Percentiles rank a stretch among this genome's conserved stretches.
Evolutionary conservation across 2,797 vertebrate genomes (phyloP).

Genomic region (Spheniscus humboldti): DNA sequence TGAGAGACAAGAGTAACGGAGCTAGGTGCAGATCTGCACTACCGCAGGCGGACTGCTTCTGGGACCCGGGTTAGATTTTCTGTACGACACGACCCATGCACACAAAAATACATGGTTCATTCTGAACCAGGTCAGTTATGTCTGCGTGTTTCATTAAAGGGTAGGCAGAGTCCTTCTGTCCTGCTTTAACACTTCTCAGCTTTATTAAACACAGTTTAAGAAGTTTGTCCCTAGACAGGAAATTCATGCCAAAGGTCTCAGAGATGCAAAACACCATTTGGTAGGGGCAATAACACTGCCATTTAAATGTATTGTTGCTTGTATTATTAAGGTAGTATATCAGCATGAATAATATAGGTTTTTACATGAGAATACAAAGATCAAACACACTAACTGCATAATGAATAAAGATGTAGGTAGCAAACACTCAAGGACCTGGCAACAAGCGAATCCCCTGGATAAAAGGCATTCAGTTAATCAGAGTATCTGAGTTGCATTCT

Average conservation of each 20-base stretch:
- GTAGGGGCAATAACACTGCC: background rate
- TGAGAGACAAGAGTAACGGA: background rate
- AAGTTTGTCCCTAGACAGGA: constrained; percentile 4
- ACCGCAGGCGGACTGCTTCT: background rate
- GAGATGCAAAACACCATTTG: background rate
- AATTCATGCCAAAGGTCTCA: constrained; percentile 1
- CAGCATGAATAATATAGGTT: background rate
- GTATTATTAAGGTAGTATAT: background rate
- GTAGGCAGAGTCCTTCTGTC: background rate
- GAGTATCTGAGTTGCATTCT: background rate
- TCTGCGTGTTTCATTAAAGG: background rate
- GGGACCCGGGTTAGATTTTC: background rate
- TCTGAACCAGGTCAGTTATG: background rate
- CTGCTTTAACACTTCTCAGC: background rate
- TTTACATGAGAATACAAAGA: constrained; percentile 5
- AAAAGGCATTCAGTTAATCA: background rate
- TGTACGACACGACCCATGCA: background rate
- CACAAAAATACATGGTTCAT: background rate
- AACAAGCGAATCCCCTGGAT: background rate
- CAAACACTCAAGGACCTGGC: background rate
- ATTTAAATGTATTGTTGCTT: background rate
- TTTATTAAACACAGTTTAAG: constrained; percentile 22
- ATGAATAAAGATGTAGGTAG: background rate
- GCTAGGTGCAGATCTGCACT: background rate
- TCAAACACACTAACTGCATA: background rate